Base-by-base conservation (phyloP, 2,888 invertebrate genomes). In the Epinotia demarniana region DNA sequence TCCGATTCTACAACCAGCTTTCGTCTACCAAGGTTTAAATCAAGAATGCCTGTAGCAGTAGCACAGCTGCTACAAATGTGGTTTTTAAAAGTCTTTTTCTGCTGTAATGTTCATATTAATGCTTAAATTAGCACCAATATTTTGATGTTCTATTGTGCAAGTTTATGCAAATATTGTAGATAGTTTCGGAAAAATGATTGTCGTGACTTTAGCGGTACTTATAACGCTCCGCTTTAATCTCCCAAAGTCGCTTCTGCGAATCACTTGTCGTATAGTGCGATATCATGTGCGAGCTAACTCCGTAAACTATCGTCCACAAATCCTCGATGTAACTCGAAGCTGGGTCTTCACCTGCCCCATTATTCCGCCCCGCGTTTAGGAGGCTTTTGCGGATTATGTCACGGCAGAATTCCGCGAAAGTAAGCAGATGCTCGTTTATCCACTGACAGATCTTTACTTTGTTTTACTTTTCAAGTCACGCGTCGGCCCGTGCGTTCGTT, bases 351-450 rank as follows among this genome's bases (percentile, higher is more conserved):
- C 87, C 86, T 86, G 85, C 80, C 84, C 79, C 80, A 87, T 86
- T 86, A 87, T 80, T 80, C 79, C 78, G 79, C 81, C 79, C 81
- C 81, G 80, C 83, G 80, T 84, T 86, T 83, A 85, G 84, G 81
- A 82, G 82, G 85, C 83, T 87, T 86, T n/a, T 86, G 82, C 79
- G 85, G 86, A 86, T 89, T 87, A 88, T 76, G 80, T 77, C 78
- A 79, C 79, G 79, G 80, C 78, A 80, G 82, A 79, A 83, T 83
- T 81, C 81, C 80, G 80, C 79, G 81, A 79, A 83, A 85, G 84
- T 85, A 85, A 83, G 84, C 83, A 84, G 83, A 82, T 82, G 80
- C 81, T 81, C 83, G 83, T 84, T 87, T 86, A 87, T 87, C 85
- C 82, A 85, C 82, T 81, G 82, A 83, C 84, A 84, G 81, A 80